Conservation (phyloP, 2,888 invertebrate genomes). For the Cheilosia vernalis region DNA sequence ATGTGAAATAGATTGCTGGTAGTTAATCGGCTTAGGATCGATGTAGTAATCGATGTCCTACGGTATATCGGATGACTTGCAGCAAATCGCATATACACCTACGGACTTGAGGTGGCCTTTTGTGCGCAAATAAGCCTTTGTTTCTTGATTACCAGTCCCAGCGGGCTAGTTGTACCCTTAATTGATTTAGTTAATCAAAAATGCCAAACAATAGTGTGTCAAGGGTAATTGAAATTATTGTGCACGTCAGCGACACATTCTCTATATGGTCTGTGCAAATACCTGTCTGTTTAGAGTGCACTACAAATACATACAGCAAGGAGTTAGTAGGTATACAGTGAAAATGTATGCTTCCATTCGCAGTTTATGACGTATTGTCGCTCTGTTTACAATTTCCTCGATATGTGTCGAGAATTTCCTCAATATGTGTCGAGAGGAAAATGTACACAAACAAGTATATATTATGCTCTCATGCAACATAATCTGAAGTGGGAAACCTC, state of each 20-base stretch:
- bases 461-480: background rate
- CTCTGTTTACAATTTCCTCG: slow-evolving; percentile 11
- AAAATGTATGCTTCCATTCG: background rate
- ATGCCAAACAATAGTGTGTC: background rate
- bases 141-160: background rate
- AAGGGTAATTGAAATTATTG: slow-evolving; percentile 2
- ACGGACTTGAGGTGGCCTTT: no score
- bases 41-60: background rate
- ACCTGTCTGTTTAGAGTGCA: background rate
- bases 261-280: background rate
- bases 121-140: background rate
- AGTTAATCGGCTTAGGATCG: background rate
- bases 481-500: slow-evolving; percentile 7
- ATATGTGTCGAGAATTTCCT: slow-evolving; percentile 4
- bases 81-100: no score
- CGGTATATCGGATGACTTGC: no score
- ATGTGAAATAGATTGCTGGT: slow-evolving; percentile 3
- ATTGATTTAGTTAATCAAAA: background rate
- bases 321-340: background rate
- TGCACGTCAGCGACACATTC: background rate
- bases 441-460: slow-evolving; percentile 1
- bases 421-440: background rate
- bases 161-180: background rate
- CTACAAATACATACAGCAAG: background rate
- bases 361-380: slow-evolving; percentile 10